A percentile compares a stretch with the other conserved stretches of the same genome.
phyloP scores from a whole-genome alignment of 2,888 invertebrate genomes.

The Corbicula japonica region DNA sequence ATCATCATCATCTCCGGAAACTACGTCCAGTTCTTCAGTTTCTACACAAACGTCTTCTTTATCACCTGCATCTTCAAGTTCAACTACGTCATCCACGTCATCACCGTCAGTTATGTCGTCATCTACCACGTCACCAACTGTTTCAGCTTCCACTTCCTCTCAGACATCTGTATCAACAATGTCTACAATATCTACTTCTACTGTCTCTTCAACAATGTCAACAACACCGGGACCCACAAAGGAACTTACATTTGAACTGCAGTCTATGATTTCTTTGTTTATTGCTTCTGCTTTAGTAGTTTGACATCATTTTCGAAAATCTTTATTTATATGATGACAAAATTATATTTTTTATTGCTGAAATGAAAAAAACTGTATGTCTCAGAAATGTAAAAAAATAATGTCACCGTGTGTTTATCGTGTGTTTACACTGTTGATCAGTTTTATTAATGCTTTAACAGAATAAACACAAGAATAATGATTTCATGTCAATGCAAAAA shows the following conservation, averaged over 20 bases:
- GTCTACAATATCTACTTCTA: background rate
- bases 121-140: background rate
- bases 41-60: background rate
- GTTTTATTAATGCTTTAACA: no score
- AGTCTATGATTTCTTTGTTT: constrained; percentile 61
- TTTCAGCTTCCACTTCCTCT: background rate
- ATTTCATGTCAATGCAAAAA: no score
- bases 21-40: background rate
- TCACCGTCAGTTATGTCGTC: background rate
- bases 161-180: constrained; percentile 11
- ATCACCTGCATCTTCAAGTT: background rate
- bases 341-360: no score
- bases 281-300: constrained; percentile 48
- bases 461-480: no score
- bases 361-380: no score
- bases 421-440: no score
- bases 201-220: background rate
- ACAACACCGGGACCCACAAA: background rate
- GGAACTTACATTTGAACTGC: constrained; percentile 54
- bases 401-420: no score
- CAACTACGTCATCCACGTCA: constrained; percentile 2
- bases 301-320: constrained; percentile 8
- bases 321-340: no score
- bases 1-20: background rate
- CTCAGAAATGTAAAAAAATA: no score